Percentiles rank a stretch among this genome's conserved stretches.
Evolutionary conservation across 92 coral and sea anemone genomes (phyloP).

Genomic region (Parazoanthus atlanticus): DNA sequence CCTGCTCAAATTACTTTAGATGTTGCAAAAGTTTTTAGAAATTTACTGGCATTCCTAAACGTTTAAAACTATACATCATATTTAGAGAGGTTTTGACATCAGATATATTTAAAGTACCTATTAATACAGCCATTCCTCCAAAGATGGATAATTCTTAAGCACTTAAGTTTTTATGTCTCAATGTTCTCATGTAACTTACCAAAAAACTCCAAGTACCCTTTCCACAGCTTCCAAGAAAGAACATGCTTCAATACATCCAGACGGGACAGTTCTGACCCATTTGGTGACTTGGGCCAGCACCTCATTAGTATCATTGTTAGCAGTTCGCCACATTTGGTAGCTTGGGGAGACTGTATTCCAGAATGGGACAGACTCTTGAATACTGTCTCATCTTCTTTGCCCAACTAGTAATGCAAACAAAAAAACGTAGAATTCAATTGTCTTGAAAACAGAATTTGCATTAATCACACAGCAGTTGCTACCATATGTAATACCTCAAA

Average conservation of each 20-base stretch:
- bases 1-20: too few species aligned
- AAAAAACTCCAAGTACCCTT: constrained; percentile 62
- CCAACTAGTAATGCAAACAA: too few species aligned
- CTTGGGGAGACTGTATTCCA: constrained; percentile 54
- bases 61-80: background rate
- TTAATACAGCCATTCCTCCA: background rate
- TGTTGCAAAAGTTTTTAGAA: background rate
- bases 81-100: too few species aligned
- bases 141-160: background rate
- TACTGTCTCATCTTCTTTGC: constrained; percentile 46
- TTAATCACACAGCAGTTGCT: too few species aligned
- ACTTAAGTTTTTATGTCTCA: background rate
- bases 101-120: too few species aligned
- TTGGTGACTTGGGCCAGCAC: constrained; percentile 70
- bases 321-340: constrained; percentile 64
- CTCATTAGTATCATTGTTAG: constrained; percentile 66
- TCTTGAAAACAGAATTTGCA: too few species aligned
- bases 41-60: background rate
- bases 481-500: too few species aligned
- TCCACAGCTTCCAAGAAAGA: constrained; percentile 76
- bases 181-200: constrained; percentile 42
- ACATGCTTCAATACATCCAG: constrained; percentile 64
- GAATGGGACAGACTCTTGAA: constrained; percentile 50
- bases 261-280: constrained; percentile 14
- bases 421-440: too few species aligned